A percentile compares a stretch with the other conserved stretches of the same genome.
Conservation (phyloP, 2,113 vertebrate species). For the Cochlearius cochlearius region DNA sequence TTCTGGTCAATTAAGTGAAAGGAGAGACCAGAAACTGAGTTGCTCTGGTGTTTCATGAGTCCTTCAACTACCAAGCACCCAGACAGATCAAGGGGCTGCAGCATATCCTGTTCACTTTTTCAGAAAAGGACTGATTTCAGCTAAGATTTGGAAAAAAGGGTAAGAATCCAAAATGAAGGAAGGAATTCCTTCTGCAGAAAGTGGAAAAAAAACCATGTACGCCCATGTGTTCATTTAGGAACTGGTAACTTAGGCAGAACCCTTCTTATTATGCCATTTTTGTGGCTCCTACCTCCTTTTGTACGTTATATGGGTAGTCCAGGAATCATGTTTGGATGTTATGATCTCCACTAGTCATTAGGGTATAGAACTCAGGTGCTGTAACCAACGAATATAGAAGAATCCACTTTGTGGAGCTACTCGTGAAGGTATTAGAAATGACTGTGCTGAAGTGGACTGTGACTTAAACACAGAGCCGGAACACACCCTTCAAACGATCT, state of each 20-base stretch:
- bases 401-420: not conserved
- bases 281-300: not conserved
- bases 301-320: not conserved
- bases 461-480: not conserved
- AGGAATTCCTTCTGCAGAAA: not conserved
- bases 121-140: not conserved
- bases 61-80: not conserved
- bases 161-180: not conserved
- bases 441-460: not conserved
- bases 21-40: not conserved
- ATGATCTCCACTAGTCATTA: not conserved
- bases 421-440: not conserved
- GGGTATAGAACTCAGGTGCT: not conserved
- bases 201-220: accelerated
- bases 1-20: not conserved
- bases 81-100: accelerated
- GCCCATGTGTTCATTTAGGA: not conserved
- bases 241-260: not conserved
- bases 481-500: not conserved
- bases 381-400: not conserved
- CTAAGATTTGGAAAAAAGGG: not conserved
- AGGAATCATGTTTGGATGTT: not conserved
- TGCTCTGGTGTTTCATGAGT: not conserved
- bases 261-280: not conserved
- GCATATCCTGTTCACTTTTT: not conserved